These are phyloP conservation scores for Prionailurus viverrinus DNA, from an alignment of 2,113 vertebrate species.

Conservation along the genomic window DNA sequence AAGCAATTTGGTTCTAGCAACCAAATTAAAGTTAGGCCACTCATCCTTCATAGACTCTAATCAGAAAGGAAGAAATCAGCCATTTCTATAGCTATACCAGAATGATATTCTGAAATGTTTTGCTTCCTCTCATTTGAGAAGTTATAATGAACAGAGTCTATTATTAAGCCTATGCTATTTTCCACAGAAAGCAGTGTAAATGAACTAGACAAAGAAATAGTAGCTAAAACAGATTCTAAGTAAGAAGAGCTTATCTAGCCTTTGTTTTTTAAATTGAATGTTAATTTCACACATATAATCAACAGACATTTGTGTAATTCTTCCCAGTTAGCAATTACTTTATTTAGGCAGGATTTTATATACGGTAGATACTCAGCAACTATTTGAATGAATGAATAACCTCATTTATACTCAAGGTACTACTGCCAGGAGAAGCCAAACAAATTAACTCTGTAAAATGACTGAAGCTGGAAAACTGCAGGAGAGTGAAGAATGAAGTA, in stretches of 20 bases:
- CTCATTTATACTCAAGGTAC: slow-evolving; percentile 15
- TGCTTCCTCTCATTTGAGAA: slow-evolving; percentile 8
- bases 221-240: slow-evolving; percentile 39
- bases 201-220: background rate
- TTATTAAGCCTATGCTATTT: background rate
- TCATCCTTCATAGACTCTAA: background rate
- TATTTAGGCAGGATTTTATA: slow-evolving; percentile 27
- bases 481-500: background rate
- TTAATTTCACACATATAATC: slow-evolving; percentile 51
- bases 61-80: background rate
- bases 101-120: background rate
- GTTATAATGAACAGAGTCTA: background rate
- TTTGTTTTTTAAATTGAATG: slow-evolving; percentile 60
- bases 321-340: slow-evolving; percentile 33
- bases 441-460: slow-evolving; percentile 32
- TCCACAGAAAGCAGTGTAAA: slow-evolving; percentile 24
- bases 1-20: background rate
- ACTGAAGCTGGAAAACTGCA: background rate
- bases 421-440: slow-evolving; percentile 23
- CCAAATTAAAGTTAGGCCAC: background rate
- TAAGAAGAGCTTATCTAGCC: slow-evolving; percentile 29
- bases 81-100: background rate
- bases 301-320: background rate
- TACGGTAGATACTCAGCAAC: background rate
- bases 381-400: background rate